Base-by-base conservation (phyloP, 2,797 vertebrate species). In the Telmatherina bonti region DNA sequence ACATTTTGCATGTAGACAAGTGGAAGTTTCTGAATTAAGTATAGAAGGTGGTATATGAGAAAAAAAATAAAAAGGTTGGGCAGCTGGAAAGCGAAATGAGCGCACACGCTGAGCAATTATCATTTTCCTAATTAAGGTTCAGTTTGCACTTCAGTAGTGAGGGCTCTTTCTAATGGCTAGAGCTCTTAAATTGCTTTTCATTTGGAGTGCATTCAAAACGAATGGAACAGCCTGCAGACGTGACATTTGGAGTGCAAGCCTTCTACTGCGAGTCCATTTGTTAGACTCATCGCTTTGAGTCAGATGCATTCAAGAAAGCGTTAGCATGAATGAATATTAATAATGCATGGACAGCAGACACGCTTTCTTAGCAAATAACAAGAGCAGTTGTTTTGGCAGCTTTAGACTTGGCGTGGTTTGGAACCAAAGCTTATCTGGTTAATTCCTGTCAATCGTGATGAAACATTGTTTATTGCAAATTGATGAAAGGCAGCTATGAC, bases 51-150 rank as follows among this genome's bases (percentile, higher is more conserved):
- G 67, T 55, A 59, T 77, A 67, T 73, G 30, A 78, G 76, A 74
- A 67, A 54, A 65, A 68, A 78, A 78, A 31, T 7, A 77, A 68
- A 51, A 56, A 67, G 52, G 47, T 38, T 27, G 51, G 74, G 31
- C 74, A 82, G 81, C 82, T 80, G 68, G 80, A 57, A 81, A 84
- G 69, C 65, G 85, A 90, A 86, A 85, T 72, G 72, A 72, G 56
- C 62, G 26, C 52, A 27, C 31, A 67, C 70, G 47, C 78, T 53
- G 62, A 73, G 83, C 82, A 90, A 88, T 91, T 87, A 89, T 91
- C 67, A 81, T 92, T 88, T 89, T 86, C 81, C 69, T 92, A 90
- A 93, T 93, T 90, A 91, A 84, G 78, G 81, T 89, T 90, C 62
- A 64, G 67, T 92, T 90, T 90, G 82, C 79, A 86, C 90, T 93